Percentiles rank a stretch among this genome's conserved stretches.
phyloP scores from a whole-genome alignment of 2,113 vertebrate species.

The Microcebus griseorufus region DNA sequence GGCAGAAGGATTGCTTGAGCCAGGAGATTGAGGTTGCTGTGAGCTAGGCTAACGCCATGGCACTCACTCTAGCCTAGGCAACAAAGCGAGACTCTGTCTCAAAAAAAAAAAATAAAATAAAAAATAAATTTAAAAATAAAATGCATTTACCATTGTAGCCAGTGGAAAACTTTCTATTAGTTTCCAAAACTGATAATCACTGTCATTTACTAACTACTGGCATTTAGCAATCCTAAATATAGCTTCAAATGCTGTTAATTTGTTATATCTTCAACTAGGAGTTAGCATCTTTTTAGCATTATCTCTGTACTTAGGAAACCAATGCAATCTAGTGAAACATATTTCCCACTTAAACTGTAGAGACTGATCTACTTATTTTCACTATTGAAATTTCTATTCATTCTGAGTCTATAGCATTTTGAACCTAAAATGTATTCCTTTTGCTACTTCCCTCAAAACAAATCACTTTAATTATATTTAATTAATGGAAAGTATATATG shows the following conservation, averaged over 20 bases:
- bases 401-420: background rate
- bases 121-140: background rate
- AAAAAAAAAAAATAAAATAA: too few relatives aligned
- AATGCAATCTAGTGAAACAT: background rate
- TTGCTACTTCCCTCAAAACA: background rate
- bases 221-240: too few relatives aligned
- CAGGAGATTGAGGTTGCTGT: too few relatives aligned
- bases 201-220: too few relatives aligned
- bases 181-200: background rate
- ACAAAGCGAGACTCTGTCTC: too few relatives aligned
- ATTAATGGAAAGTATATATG: background rate
- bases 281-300: background rate
- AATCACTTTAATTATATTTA: background rate
- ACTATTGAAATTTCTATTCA: background rate
- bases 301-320: background rate
- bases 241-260: background rate
- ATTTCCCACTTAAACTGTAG: background rate
- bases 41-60: too few relatives aligned
- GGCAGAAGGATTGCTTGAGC: too few relatives aligned
- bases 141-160: background rate
- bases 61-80: too few relatives aligned
- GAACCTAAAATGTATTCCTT: background rate
- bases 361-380: background rate
- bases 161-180: background rate
- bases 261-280: background rate